Percentiles rank a stretch among this genome's conserved stretches.
These are phyloP conservation scores for Balaeniceps rex DNA, from an alignment of 2,113 vertebrate species.

Conservation along the genomic window DNA sequence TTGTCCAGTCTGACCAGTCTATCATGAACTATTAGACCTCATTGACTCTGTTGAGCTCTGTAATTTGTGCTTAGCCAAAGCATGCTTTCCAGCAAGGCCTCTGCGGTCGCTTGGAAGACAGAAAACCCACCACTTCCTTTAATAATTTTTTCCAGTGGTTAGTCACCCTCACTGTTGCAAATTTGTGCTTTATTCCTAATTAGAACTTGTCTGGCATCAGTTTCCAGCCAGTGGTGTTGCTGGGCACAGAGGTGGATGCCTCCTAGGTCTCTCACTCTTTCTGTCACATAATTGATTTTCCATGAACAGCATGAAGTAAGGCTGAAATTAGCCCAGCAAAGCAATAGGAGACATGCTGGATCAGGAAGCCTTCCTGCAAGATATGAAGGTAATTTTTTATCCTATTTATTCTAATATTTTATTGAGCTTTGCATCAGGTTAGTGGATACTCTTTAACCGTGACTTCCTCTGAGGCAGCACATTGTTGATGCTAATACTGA, in stretches of 20 bases:
- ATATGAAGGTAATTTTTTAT: slow-evolving; percentile 39
- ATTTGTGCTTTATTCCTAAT: slow-evolving; percentile 33
- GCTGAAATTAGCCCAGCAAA: slow-evolving; percentile 40
- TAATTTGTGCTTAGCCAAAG: background rate
- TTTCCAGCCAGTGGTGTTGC: background rate
- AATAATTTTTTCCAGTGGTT: slow-evolving; percentile 20
- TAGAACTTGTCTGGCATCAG: slow-evolving; percentile 13
- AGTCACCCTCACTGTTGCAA: slow-evolving; percentile 21
- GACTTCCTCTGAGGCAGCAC: slow-evolving; percentile 50
- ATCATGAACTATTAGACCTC: background rate
- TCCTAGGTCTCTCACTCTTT: slow-evolving; percentile 17
- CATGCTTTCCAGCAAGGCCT: background rate
- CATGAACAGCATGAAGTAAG: background rate
- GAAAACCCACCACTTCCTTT: background rate
- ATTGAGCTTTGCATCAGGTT: slow-evolving; percentile 43
- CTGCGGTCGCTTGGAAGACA: background rate
- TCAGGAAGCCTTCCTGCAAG: slow-evolving; percentile 6
- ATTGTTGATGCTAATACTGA: slow-evolving; percentile 36
- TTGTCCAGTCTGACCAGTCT: background rate
- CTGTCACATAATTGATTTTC: slow-evolving; percentile 53
- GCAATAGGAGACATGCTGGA: background rate
- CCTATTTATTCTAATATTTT: slow-evolving; percentile 43
- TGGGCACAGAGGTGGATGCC: background rate
- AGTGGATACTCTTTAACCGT: slow-evolving; percentile 28
- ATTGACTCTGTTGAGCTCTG: background rate